A percentile compares a stretch with the other conserved stretches of the same genome.
Evolutionary conservation across 2,113 vertebrate genomes (phyloP).

Genomic region (Epinephelus fuscoguttatus): DNA sequence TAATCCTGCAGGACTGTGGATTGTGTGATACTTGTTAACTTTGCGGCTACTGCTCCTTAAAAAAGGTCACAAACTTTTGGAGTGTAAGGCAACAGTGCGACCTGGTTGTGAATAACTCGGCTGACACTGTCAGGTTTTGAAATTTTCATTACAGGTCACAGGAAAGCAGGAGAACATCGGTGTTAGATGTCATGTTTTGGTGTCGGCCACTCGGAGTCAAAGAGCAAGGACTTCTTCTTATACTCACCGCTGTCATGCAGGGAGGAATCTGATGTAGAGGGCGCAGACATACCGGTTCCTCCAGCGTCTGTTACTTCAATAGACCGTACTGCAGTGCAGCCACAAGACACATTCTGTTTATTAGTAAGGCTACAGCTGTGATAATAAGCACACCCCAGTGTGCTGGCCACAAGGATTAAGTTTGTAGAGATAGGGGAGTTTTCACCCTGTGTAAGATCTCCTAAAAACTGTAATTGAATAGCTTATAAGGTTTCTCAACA

Average conservation of each 20-base stretch:
- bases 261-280: constrained; percentile 25
- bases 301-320: constrained; percentile 24
- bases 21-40: constrained; percentile 70
- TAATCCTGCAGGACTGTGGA: constrained; percentile 50
- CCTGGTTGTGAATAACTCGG: constrained; percentile 44
- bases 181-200: constrained; percentile 66
- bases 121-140: constrained; percentile 46
- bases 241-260: constrained; percentile 5
- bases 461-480: background rate
- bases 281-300: constrained; percentile 26
- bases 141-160: constrained; percentile 58
- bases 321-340: constrained; percentile 19
- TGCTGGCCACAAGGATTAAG: background rate
- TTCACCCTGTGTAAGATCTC: background rate
- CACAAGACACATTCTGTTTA: background rate
- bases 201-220: constrained; percentile 41
- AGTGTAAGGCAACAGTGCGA: constrained; percentile 23
- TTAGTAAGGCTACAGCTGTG: background rate
- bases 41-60: constrained; percentile 46
- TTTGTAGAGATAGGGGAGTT: background rate
- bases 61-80: constrained; percentile 54
- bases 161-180: constrained; percentile 30
- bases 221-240: constrained; percentile 62
- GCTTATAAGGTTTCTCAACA: too few relatives aligned
- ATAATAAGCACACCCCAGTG: background rate